Base-by-base conservation (phyloP, 2,797 vertebrate species). In the Aeoliscus strigatus region DNA sequence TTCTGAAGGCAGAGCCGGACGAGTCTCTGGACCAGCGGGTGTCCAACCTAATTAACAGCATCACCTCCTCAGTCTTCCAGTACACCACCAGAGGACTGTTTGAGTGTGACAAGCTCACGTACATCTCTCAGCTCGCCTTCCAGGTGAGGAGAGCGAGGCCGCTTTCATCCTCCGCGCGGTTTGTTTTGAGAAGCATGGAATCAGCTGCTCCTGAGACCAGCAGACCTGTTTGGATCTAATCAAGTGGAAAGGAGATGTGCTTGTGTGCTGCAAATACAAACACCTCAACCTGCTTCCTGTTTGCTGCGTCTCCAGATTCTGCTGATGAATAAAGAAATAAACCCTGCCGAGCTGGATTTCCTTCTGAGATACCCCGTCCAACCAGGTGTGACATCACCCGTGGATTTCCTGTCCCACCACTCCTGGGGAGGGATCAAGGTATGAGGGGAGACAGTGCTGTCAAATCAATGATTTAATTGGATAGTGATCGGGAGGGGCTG, bases 381-480 rank as follows among this genome's bases (percentile, higher is more conserved):
- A 55, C 81, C 91, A 0, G 82, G 86, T 12, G 54, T 86, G 39
- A 70, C 70, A 0, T 95, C 93, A 37, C 93, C 94, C 0, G 88
- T 99, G 57, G 93, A 96, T 37, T 98, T 98, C 81, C 85, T 97
- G 33, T 93, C 94, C 29, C 76, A 88, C 67, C 88, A 91, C 14
- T 90, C 91, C 11, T 99, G 95, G 96, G 94, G 93, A 54, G 89
- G 91, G 23, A 86, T 99, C 76, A 98, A 99, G 92, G 96, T 99
- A 84, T 51, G 25, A 5, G 28, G 5, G 21, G n/a, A 37, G 36
- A 3, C 41, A 9, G 14, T n/a, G n/a, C n/a, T n/a, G n/a, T n/a
- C n/a, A n/a, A n/a, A n/a, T n/a, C n/a, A n/a, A n/a, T n/a, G n/a
- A n/a, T n/a, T n/a, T n/a, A n/a, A n/a, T n/a, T n/a, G n/a, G n/a